Conservation (phyloP, 2,888 invertebrate genomes). For the Flabesymbios commensalis region DNA sequence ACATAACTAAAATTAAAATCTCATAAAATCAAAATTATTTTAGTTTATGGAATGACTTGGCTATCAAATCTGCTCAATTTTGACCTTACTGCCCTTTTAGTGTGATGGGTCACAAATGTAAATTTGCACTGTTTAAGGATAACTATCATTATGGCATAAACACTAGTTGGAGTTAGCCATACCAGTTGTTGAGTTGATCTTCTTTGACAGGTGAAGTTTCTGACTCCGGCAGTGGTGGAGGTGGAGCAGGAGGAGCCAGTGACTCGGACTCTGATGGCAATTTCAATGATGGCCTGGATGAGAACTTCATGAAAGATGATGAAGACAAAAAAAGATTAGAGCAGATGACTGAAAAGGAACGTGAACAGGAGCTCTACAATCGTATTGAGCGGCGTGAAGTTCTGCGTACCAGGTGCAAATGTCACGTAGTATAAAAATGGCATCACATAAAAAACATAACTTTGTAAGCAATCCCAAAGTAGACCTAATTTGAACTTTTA, state of each 20-base stretch:
- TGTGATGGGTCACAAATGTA: no score
- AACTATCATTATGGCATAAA: neutral
- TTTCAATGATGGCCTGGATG: constrained; percentile 95
- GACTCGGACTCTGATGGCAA: constrained; percentile 69
- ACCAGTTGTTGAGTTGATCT: neutral
- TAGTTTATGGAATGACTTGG: no score
- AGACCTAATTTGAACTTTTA: no score
- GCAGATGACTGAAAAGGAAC: constrained; percentile 92
- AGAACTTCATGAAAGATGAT: constrained; percentile 95
- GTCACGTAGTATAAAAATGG: no score
- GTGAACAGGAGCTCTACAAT: constrained; percentile 96
- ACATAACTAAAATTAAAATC: no score
- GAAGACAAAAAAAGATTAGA: constrained; percentile 89
- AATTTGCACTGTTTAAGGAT: no score
- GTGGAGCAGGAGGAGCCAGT: constrained; percentile 31
- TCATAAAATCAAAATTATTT: no score
- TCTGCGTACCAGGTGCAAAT: constrained; percentile 78
- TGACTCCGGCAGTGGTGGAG: constrained; percentile 61
- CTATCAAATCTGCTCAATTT: no score
- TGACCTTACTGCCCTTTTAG: no score
- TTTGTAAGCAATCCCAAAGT: no score
- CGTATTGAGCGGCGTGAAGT: constrained; percentile 92
- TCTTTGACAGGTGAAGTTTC: constrained; percentile 78
- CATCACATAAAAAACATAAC: no score
- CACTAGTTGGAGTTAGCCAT: neutral